These are phyloP conservation scores for Microctonus hyperodae DNA, from an alignment of 2,888 invertebrate species.

Conservation along the genomic window DNA sequence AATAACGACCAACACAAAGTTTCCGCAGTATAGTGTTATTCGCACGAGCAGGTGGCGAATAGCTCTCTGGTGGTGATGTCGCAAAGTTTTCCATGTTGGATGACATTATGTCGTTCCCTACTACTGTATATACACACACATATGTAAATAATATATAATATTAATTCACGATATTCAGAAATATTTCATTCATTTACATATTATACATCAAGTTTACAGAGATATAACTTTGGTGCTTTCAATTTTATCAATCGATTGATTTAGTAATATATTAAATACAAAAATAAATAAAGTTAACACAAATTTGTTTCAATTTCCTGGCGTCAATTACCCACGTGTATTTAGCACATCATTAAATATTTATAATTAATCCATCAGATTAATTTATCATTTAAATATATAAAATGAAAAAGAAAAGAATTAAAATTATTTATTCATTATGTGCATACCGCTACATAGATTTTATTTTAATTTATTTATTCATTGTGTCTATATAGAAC, in stretches of 20 bases:
- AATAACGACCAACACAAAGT: conserved; percentile 24
- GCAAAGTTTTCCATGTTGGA: conserved; percentile 27
- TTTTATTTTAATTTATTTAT: too few relatives aligned
- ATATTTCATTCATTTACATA: conserved; percentile 1
- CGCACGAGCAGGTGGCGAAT: conserved; percentile 26
- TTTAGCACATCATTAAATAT: background rate
- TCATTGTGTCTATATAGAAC: too few relatives aligned
- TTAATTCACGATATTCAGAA: background rate
- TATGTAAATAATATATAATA: conserved; percentile 16
- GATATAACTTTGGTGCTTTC: background rate
- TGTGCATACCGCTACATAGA: too few relatives aligned
- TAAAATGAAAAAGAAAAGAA: background rate
- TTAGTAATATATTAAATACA: background rate
- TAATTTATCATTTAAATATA: background rate
- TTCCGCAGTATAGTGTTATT: conserved; percentile 19
- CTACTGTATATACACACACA: conserved; percentile 3
- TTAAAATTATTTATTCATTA: background rate
- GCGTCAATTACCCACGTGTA: conserved; percentile 3
- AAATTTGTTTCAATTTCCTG: conserved; percentile 21
- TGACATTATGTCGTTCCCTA: conserved; percentile 9
- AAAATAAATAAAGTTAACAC: background rate
- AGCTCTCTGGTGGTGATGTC: conserved; percentile 3
- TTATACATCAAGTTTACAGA: background rate
- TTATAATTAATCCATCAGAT: background rate
- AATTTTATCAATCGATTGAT: conserved; percentile 23